Percentiles rank a stretch among this genome's conserved stretches.
These are phyloP conservation scores for Monopis laevigella DNA, from an alignment of 2,888 invertebrate species.

Conservation along the genomic window DNA sequence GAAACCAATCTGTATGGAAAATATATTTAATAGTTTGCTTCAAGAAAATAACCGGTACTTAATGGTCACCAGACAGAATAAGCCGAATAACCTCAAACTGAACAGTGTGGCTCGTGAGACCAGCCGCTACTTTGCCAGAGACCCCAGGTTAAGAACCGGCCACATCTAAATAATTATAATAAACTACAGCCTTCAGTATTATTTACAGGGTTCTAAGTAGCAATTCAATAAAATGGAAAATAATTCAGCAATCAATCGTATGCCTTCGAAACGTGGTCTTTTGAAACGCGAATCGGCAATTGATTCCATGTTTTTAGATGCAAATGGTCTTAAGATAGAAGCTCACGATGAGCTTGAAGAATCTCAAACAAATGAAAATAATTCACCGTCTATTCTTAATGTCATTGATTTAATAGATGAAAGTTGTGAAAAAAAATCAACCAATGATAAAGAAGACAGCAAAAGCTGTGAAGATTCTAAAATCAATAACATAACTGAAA, in stretches of 20 bases:
- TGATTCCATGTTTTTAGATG: conserved; percentile 50
- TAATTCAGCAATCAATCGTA: conserved; percentile 27
- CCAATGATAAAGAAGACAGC: conserved; percentile 25
- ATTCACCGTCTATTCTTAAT: conserved; percentile 43
- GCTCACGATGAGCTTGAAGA: conserved; percentile 26
- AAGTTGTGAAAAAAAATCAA: conserved; percentile 27
- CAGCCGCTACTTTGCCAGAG: conserved; percentile 60
- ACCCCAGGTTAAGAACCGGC: conserved; percentile 69
- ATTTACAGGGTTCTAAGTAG: conserved; percentile 34
- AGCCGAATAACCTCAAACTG: conserved; percentile 56
- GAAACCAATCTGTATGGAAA: conserved; percentile 48
- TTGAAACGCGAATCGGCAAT: conserved; percentile 31
- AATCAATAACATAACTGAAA: conserved; percentile 17
- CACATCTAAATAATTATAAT: conserved; percentile 21
- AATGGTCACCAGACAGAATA: conserved; percentile 66
- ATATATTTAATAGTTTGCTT: conserved; percentile 26
- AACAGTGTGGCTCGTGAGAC: conserved; percentile 60
- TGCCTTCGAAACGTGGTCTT: conserved; percentile 30
- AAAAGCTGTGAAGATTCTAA: conserved; percentile 18
- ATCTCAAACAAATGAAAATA: conserved; percentile 33
- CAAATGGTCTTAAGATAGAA: conserved; percentile 55
- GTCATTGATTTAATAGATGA: conserved; percentile 24
- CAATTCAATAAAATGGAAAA: conserved; percentile 33
- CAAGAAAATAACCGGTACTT: conserved; percentile 44
- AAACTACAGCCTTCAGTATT: conserved; percentile 42